Conservation (phyloP, 2,797 vertebrate species). For the Sphenodon punctatus region DNA sequence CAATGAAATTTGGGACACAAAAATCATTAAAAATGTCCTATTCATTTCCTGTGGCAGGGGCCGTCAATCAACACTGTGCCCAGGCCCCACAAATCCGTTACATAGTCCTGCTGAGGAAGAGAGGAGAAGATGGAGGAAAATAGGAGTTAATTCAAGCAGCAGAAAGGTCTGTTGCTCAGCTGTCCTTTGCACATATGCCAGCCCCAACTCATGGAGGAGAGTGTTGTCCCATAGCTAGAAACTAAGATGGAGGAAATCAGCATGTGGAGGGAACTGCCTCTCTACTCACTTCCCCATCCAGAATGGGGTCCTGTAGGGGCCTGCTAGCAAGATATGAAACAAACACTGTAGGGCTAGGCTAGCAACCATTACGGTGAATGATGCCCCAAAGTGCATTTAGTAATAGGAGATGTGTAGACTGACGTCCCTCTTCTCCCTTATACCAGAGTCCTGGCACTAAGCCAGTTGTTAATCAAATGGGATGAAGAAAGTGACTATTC, state of each 20-base stretch:
- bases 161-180: not conserved
- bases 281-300: accelerated
- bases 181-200: accelerated
- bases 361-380: accelerated
- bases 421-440: not conserved
- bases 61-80: no score
- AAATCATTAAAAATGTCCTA: no score
- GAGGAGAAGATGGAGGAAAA: not conserved
- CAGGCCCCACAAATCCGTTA: no score
- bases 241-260: accelerated
- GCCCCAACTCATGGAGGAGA: not conserved
- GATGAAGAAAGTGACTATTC: not conserved
- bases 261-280: not conserved
- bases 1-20: no score
- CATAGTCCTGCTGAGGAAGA: accelerated
- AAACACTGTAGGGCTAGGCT: not conserved
- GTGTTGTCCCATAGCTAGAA: accelerated
- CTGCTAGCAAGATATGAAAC: not conserved
- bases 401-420: no score
- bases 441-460: not conserved
- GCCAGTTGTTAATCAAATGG: constrained; percentile 10
- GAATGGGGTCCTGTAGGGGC: not conserved
- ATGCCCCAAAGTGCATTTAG: constrained; percentile 6
- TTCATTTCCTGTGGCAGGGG: no score
- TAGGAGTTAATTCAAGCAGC: not conserved